phyloP scores from a whole-genome alignment of 2,888 invertebrate species.

The Apamea crenata region DNA sequence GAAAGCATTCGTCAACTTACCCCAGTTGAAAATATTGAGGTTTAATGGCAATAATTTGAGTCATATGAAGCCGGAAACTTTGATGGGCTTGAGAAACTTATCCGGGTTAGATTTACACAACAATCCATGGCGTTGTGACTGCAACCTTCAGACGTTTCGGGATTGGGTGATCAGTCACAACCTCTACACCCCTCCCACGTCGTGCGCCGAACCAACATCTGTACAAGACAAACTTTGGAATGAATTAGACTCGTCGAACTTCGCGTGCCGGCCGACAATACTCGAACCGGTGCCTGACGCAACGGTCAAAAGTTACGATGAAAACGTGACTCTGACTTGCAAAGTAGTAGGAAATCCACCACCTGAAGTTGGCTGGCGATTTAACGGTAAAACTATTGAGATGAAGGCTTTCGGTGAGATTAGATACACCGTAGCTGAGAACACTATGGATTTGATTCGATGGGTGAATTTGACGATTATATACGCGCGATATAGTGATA shows the following conservation, averaged over 20 bases:
- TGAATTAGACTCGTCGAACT: conserved; percentile 93
- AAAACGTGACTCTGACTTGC: conserved; percentile 94
- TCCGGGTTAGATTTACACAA: conserved; percentile 94
- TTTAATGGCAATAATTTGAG: conserved; percentile 95
- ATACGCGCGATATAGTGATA: conserved; percentile 91
- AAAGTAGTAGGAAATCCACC: conserved; percentile 94
- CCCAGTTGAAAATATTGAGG: conserved; percentile 92
- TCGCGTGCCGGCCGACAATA: conserved; percentile 96
- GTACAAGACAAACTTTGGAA: conserved; percentile 94
- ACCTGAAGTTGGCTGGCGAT: conserved; percentile 94
- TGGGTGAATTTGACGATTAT: conserved; percentile 93
- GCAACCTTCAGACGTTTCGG: conserved; percentile 94
- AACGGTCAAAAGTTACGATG: conserved; percentile 92
- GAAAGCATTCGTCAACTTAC: conserved; percentile 93
- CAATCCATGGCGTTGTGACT: conserved; percentile 97
- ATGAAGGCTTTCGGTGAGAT: conserved; percentile 87
- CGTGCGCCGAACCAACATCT: conserved; percentile 92
- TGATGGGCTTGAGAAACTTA: conserved; percentile 92
- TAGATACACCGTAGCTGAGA: conserved; percentile 87
- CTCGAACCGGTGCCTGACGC: conserved; percentile 91
- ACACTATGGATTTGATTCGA: conserved; percentile 86
- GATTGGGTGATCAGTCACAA: conserved; percentile 94
- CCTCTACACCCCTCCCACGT: conserved; percentile 94
- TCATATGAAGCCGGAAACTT: conserved; percentile 92
- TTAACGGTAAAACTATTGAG: conserved; percentile 91